These are phyloP conservation scores for Sula dactylatra DNA, from an alignment of 2,113 vertebrate genomes.

Conservation along the genomic window DNA sequence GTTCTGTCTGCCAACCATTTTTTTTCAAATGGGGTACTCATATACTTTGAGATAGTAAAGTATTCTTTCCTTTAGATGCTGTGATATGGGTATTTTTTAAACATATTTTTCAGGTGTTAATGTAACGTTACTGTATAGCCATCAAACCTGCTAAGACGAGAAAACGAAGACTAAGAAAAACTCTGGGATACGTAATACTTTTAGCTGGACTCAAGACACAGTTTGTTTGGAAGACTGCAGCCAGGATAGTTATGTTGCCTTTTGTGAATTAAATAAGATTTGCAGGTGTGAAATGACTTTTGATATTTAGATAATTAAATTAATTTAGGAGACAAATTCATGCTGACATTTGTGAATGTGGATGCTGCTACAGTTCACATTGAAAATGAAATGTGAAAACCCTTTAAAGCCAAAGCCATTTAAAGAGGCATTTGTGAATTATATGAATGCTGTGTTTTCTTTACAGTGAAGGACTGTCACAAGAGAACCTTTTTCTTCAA, in stretches of 20 bases:
- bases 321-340: slow-evolving; percentile 28
- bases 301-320: slow-evolving; percentile 50
- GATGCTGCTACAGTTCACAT: background rate
- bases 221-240: background rate
- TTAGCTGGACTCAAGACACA: background rate
- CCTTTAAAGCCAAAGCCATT: background rate
- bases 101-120: background rate
- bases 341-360: slow-evolving; percentile 7
- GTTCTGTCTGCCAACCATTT: background rate
- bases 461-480: background rate
- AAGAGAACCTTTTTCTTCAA: background rate
- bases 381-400: slow-evolving; percentile 10
- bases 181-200: background rate
- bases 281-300: slow-evolving; percentile 45
- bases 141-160: background rate
- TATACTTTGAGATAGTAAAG: background rate
- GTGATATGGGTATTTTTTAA: background rate
- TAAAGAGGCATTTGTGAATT: background rate
- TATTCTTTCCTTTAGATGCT: background rate
- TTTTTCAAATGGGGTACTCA: background rate
- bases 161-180: background rate
- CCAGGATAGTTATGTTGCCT: background rate
- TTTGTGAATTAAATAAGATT: background rate
- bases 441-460: background rate
- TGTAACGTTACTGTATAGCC: background rate